These are phyloP conservation scores for Geotrupes spiniger DNA, from an alignment of 2,888 invertebrate genomes.

Conservation along the genomic window DNA sequence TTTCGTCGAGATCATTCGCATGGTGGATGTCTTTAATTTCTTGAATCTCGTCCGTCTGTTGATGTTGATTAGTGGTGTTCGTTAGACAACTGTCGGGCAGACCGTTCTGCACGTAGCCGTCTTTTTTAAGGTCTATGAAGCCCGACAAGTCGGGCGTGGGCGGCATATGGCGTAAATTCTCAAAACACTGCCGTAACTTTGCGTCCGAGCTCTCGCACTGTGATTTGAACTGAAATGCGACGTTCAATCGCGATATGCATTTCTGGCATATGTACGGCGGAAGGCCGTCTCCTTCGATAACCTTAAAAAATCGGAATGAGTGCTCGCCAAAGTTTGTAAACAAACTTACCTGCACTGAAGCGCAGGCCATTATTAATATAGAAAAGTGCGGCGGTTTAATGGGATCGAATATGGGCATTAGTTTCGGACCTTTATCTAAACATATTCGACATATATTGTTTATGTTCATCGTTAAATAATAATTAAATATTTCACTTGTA, in stretches of 20 bases:
- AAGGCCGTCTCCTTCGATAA: constrained; percentile 46
- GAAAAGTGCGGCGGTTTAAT: constrained; percentile 49
- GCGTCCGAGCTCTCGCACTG: constrained; percentile 48
- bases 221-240: constrained; percentile 50
- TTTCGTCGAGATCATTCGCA: constrained; percentile 4
- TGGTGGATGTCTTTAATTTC: constrained; percentile 8
- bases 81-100: constrained; percentile 1
- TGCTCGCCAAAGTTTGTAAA: background rate
- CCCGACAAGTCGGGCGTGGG: constrained; percentile 39
- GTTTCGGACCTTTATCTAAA: constrained; percentile 46
- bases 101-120: constrained; percentile 12
- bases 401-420: constrained; percentile 50
- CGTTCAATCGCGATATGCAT: constrained; percentile 47
- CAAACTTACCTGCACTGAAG: constrained; percentile 46
- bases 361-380: constrained; percentile 49
- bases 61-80: constrained; percentile 5
- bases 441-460: constrained; percentile 50
- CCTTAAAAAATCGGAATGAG: constrained; percentile 35
- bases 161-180: constrained; percentile 38
- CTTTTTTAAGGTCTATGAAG: constrained; percentile 39
- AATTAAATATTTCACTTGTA: constrained; percentile 42
- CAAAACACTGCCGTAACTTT: constrained; percentile 46
- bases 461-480: constrained; percentile 48
- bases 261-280: constrained; percentile 48
- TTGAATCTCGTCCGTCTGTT: constrained; percentile 13